A percentile compares a stretch with the other conserved stretches of the same genome.
phyloP scores from a whole-genome alignment of 2,888 invertebrate genomes.

The Aproaerema taeniolella region DNA sequence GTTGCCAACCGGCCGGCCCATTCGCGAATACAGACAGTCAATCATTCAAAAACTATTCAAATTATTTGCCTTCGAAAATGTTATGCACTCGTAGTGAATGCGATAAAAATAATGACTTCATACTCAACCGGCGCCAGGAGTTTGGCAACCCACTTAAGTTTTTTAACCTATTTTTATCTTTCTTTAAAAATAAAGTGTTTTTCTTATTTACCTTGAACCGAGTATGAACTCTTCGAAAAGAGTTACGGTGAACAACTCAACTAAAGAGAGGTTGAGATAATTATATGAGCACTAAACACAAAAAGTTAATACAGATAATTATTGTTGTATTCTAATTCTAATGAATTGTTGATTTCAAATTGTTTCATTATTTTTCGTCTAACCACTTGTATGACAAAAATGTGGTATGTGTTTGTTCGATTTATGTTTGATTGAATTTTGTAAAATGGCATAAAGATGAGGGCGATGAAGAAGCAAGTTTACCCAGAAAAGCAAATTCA shows the following conservation, averaged over 20 bases:
- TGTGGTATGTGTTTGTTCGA: no score
- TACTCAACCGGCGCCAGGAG: slow-evolving; percentile 9
- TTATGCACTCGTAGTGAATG: slow-evolving; percentile 8
- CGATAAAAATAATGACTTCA: slow-evolving; percentile 1
- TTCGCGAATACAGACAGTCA: slow-evolving; percentile 9
- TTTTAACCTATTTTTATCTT: slow-evolving; percentile 7
- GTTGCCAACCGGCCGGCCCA: slow-evolving; percentile 18
- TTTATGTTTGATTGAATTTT: no score
- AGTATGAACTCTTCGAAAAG: slow-evolving; percentile 4
- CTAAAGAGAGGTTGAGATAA: slow-evolving; percentile 2
- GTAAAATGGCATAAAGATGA: no score
- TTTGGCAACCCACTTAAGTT: slow-evolving; percentile 8
- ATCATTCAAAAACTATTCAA: not conserved
- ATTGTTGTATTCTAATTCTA: no score
- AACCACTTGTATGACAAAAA: no score
- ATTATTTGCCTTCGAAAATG: no score
- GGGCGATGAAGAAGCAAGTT: no score
- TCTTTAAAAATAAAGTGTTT: slow-evolving; percentile 12
- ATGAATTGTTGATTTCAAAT: no score
- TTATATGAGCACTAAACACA: no score
- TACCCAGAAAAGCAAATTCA: no score
- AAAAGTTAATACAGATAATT: no score
- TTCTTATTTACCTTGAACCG: slow-evolving; percentile 10
- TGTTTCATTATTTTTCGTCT: no score
- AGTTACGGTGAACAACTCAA: not conserved